Evolutionary conservation across 2,797 vertebrate genomes (phyloP), one percentile per base, ranked within the genome.

Genomic region (Myotis planiceps): DNA sequence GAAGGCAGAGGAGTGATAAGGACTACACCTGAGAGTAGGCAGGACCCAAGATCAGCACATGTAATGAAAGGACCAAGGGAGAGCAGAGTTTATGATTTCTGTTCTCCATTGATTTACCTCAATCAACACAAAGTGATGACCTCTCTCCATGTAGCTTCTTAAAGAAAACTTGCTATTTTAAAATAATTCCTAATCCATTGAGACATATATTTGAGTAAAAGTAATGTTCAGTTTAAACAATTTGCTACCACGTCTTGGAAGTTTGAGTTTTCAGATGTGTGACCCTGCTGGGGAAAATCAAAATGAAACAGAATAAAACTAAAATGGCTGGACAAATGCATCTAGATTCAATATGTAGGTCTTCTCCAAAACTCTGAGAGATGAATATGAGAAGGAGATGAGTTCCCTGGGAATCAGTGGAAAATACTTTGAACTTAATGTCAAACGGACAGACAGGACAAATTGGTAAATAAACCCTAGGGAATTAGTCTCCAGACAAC

Each of bases 381-480:
- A 58, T 42, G 37, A 68, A 32, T 13, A 47, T 10, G 55, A 51
- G 47, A 69, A 83, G 42, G 68, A 89, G 72, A 80, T 32, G 34
- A 25, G n/a, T 16, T 23, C 21, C 13, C 34, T 23, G 32, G 74
- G 49, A 37, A 53, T 53, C 49, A 25, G n/a, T 37, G 18, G 27
- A 5, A 84, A 95, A 69, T 78, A 37, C 60, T 89, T 97, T 81
- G 83, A 94, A 72, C 14, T 25, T 71, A 78, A 90, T 86, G 32
- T 91, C 75, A 93, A 78, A 72, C n/a, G 19, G 32, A 92, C 51
- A 16, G 32, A 94, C 55, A 83, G 42, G 86, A 79, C 58, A 86
- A 76, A 51, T 58, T 92, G 78, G 95, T 83, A 83, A 95, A 88
- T 83, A 83, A 95, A 88, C n/a, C 23, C 68, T 78, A 32, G 82